Evolutionary conservation across 2,113 vertebrate species (phyloP), one percentile per base, ranked within the genome.

Genomic region (Halcyon senegalensis): DNA sequence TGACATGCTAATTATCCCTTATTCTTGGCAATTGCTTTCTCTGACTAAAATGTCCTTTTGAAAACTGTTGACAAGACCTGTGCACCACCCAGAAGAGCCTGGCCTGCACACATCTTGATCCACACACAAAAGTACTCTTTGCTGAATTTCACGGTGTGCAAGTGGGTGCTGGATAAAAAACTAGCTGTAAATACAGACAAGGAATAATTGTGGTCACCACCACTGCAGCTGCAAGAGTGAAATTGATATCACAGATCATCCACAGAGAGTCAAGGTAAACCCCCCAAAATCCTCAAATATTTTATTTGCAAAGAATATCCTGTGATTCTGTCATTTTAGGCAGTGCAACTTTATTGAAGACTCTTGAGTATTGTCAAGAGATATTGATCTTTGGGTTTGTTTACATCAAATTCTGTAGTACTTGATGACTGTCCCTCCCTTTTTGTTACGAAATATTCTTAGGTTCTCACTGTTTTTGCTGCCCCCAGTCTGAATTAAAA

Each of bases 61-160:
- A 95, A 94, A 93, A 82, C 48, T 84, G 43, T 48, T 91, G 91
- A 91, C 55, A 64, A 87, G 80, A 79, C 50, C 66, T 82, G 5
- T 1, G 18, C 48, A 46, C 24, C 84, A 92, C 66, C 33, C 86
- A 92, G 51, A 63, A 64, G 35, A 68, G 60, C 66, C 72, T 91
- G 66, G 20, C 37, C 62, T 89, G 59, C 30, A 33, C 31, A 18
- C 41, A 37, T 63, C 35, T 59, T 78, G 28, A 74, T 88, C 35
- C 1, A 1, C 23, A 76, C 68, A 81, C 33, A 11, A 21, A 21
- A 75, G 10, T 21, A 37, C 73, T 60, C 14, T 72, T 76, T 66
- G 62, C 73, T 89, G 43, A 64, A 75, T 72, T 78, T 78, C 69
- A 72, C 28, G 20, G 27, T 21, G 16, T 75, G 44, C 9, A 41